Percentiles rank a stretch among this genome's conserved stretches.
Conservation (phyloP, 2,113 vertebrate species). For the Tinamus guttatus region DNA sequence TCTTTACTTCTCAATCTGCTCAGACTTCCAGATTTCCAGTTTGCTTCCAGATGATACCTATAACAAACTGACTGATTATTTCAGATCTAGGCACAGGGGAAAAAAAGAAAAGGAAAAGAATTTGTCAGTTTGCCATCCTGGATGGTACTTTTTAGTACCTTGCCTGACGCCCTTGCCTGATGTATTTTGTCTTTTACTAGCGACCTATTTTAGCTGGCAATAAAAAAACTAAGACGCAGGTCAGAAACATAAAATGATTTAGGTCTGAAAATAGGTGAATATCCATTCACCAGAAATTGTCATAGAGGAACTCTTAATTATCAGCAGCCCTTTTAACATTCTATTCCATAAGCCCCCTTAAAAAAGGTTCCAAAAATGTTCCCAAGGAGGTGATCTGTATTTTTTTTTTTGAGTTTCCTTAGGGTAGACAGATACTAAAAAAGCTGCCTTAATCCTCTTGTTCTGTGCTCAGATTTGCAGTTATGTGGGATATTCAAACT, state of each 20-base stretch:
- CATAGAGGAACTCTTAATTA: background rate
- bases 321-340: background rate
- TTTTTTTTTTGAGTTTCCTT: background rate
- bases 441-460: background rate
- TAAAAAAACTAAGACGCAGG: background rate
- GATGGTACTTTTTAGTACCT: background rate
- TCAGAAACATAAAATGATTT: background rate
- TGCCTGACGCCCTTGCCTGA: background rate
- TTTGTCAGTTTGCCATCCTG: background rate
- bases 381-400: rapidly evolving
- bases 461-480: background rate
- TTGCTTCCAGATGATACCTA: background rate
- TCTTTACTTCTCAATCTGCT: background rate
- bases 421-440: background rate
- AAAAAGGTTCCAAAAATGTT: background rate
- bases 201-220: background rate
- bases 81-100: background rate
- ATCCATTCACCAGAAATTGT: background rate
- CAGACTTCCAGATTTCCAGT: background rate
- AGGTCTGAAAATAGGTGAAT: background rate
- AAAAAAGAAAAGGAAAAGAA: background rate
- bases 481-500: background rate
- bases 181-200: background rate
- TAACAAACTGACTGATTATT: background rate
- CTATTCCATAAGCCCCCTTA: background rate